phyloP scores from a whole-genome alignment of 2,888 invertebrate species.

The Trichogramma dendrolimi region DNA sequence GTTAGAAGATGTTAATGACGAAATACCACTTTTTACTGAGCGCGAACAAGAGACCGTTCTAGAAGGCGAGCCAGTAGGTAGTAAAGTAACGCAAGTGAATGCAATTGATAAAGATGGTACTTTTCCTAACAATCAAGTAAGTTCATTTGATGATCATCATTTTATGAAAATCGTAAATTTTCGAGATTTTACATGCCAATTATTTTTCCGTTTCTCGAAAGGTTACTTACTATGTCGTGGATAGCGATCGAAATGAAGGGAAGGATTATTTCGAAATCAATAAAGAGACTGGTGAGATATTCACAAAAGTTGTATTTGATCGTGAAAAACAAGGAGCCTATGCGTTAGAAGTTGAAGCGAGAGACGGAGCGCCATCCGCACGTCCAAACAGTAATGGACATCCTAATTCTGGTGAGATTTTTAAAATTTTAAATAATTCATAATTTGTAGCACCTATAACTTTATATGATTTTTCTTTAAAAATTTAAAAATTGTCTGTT shows the following conservation, averaged over 20 bases:
- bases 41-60: slow-evolving; percentile 92
- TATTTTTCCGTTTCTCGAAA: slow-evolving; percentile 47
- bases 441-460: no score
- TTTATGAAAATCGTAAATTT: no score
- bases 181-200: neutral
- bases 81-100: slow-evolving; percentile 92
- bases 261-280: slow-evolving; percentile 96
- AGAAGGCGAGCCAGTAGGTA: slow-evolving; percentile 91
- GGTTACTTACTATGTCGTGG: slow-evolving; percentile 92
- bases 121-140: slow-evolving; percentile 88
- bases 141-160: slow-evolving; percentile 25
- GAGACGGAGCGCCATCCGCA: slow-evolving; percentile 95
- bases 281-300: slow-evolving; percentile 90
- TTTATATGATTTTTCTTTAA: no score
- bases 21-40: slow-evolving; percentile 92
- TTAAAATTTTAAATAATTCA: neutral
- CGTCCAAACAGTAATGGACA: slow-evolving; percentile 89
- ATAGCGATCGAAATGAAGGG: slow-evolving; percentile 86
- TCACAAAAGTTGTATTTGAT: slow-evolving; percentile 93
- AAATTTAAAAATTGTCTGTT: no score
- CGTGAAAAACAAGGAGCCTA: slow-evolving; percentile 96
- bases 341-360: slow-evolving; percentile 93
- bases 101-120: slow-evolving; percentile 95
- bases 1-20: slow-evolving; percentile 94
- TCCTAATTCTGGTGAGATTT: slow-evolving; percentile 85